These are phyloP conservation scores for Rafetus swinhoei DNA, from an alignment of 2,113 vertebrate genomes.

Conservation along the genomic window DNA sequence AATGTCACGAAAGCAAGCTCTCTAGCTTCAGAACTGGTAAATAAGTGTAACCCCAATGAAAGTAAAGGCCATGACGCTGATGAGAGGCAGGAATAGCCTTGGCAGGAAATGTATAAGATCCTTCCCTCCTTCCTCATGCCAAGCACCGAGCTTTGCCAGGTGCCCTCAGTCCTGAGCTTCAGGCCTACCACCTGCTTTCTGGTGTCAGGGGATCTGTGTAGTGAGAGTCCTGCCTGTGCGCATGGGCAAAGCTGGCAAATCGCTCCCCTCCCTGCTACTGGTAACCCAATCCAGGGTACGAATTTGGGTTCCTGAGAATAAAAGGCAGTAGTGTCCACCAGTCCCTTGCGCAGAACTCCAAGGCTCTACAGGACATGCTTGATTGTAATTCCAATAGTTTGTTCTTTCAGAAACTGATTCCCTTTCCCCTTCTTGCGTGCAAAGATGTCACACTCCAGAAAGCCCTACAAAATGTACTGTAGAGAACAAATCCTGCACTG, in stretches of 20 bases:
- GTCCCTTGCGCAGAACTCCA: not conserved
- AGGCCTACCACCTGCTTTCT: not conserved
- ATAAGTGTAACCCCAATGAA: rapidly evolving
- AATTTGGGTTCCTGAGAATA: not conserved
- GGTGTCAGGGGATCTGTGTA: not conserved
- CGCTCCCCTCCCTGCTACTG: not conserved
- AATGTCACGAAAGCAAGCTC: not conserved
- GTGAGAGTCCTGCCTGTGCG: not conserved
- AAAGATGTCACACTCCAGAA: not conserved
- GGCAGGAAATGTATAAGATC: not conserved
- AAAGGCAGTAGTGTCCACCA: not conserved
- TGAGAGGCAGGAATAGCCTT: not conserved
- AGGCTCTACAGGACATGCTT: rapidly evolving
- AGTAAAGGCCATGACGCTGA: not conserved
- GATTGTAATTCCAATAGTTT: not conserved
- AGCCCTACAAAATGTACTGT: not conserved
- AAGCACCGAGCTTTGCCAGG: rapidly evolving
- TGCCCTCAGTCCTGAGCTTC: rapidly evolving
- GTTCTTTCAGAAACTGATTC: not conserved
- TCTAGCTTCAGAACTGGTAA: not conserved
- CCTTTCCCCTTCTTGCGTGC: slow-evolving; percentile 21
- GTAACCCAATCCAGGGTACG: rapidly evolving
- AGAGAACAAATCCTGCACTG: not conserved
- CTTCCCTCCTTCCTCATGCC: not conserved
- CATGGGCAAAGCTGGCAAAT: rapidly evolving